Conservation (phyloP, 2,113 vertebrate species). For the Myotis brandtii region DNA sequence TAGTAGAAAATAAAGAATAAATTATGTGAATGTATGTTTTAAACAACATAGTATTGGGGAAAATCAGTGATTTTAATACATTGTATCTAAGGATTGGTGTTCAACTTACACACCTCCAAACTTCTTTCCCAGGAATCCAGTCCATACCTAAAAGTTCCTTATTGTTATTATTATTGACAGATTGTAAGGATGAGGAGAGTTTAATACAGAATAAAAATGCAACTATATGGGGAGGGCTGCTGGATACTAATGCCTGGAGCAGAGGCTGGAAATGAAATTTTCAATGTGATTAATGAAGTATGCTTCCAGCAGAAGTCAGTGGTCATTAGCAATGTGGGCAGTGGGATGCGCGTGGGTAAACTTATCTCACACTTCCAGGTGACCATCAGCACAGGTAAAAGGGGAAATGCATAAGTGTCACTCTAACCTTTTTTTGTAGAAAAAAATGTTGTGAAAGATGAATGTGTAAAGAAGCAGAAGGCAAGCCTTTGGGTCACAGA, state of each 20-base stretch:
- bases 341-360: neutral
- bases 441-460: neutral
- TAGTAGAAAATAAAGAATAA: constrained; percentile 24
- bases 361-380: neutral
- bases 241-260: neutral
- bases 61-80: constrained; percentile 24
- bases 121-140: neutral
- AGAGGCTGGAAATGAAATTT: neutral
- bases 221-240: neutral
- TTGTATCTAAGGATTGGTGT: neutral
- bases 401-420: neutral
- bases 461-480: neutral
- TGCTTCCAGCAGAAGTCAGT: neutral
- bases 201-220: neutral
- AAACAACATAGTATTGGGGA: neutral
- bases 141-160: neutral
- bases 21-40: neutral
- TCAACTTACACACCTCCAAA: neutral
- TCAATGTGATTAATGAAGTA: constrained; percentile 45
- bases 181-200: neutral
- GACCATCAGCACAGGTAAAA: neutral
- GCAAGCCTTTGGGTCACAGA: neutral
- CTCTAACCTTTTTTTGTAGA: neutral
- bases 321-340: constrained; percentile 52
- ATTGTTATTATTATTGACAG: neutral